Base-by-base conservation (phyloP, 2,113 vertebrate genomes). In the Euleptes europaea region DNA sequence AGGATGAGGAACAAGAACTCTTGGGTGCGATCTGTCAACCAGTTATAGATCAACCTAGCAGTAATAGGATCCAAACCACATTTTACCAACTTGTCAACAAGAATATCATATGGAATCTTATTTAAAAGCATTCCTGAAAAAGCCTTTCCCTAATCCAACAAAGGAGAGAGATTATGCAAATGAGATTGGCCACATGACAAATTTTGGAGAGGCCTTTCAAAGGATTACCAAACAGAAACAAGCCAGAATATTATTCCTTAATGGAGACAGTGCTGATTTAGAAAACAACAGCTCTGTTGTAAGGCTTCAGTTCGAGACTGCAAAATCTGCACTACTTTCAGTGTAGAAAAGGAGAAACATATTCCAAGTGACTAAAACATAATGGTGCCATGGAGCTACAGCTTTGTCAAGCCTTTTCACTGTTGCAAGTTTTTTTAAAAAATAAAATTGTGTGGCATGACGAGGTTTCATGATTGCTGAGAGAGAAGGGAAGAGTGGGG, bases 381-480 rank as follows among this genome's bases (percentile, higher is more conserved):
- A 85, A 21, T 31, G 12, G n/a, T 54, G 38, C n/a, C 47, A n/a
- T 72, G 88, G 90, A 78, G 47, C 73, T 1, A 31, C 38, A 10
- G 10, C 80, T 10, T 78, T 81, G 42, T 60, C 69, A 51, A 89
- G 65, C 76, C 40, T 84, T 71, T 44, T 83, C 33, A 33, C 23
- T 77, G 63, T 17, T 35, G 78, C 6, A 0, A 9, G 17, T 66
- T 73, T 85, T 57, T 57, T 19, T 57, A 21, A 51, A 51, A 51
- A 51, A 51, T 13, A 19, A 13, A 33, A 78, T 80, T 83, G 65
- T 19, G 79, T 66, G 47, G 76, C 47, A n/a, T 90, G 90, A 89
- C 83, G 80, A 86, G 54, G 84, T 26, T 75, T 66, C 84, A 75
- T 75, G 66, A 87, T 47, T 71, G 75, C 57, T 83, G 73, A 77